Evolutionary conservation across 2,888 invertebrate genomes (phyloP), one percentile per base, ranked within the genome.

Genomic region (Euzetes globulus): DNA sequence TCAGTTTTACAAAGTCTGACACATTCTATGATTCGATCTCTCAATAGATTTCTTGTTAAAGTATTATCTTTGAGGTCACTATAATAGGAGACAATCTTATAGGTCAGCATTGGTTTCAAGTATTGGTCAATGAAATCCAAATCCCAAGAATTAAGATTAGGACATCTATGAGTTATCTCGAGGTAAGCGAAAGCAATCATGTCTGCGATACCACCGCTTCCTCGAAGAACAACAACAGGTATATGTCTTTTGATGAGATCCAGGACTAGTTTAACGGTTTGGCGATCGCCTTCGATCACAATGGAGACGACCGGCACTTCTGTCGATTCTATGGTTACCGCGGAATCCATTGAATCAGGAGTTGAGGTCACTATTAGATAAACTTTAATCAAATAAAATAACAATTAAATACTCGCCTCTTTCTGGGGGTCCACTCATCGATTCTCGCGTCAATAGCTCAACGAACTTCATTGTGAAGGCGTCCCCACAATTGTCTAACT

Each of bases 21-120:
- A 78, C 82, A 82, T 71, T 82, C 81, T 37, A 83, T 77, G 70
- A 83, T 81, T 75, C 81, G 80, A 77, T 83, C 83, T 37, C 83
- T 78, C 75, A 81, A 82, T 70, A 80, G 78, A 77, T 81, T 81
- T 50, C 82, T 78, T 5, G 80, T 80, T 19, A 81, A 72, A 37
- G 81, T 81, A 77, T 83, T 81, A 37, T 82, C 81, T 71, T 80
- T 79, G 60, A 82, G 80, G 17, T 80, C 79, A 9, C 81, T 80
- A 76, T 81, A 83, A 7, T 79, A 78, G 63, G 80, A 78, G 6
- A 77, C 78, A n/a, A 83, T 82, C 78, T 81, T 80, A 71, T 81
- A 81, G 55, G 81, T 80, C 70, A 83, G 76, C 73, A 83, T 82
- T 52, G 82, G 82, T 76, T 82, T 83, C 29, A 83, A 78, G 75